Percentiles rank a stretch among this genome's conserved stretches.
Conservation (phyloP, 2,113 vertebrate genomes). For the Ameiurus melas region DNA sequence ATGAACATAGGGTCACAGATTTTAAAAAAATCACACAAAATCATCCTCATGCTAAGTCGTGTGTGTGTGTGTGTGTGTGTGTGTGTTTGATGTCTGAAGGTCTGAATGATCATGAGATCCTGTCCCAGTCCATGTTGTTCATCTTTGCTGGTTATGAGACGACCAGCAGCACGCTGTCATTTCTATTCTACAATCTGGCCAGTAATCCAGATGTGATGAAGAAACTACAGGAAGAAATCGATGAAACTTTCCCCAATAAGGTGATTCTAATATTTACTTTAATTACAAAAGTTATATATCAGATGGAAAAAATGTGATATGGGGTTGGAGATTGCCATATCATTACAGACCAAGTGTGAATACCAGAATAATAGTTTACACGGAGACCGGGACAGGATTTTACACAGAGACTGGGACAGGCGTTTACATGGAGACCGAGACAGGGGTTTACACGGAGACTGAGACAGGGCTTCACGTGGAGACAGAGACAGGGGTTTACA, state of each 20-base stretch:
- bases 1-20: background rate
- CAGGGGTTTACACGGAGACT: too few species aligned
- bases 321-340: background rate
- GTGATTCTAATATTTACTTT: conserved; percentile 50
- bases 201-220: conserved; percentile 70
- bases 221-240: conserved; percentile 74
- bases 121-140: conserved; percentile 77
- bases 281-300: background rate
- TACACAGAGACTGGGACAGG: background rate
- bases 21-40: background rate
- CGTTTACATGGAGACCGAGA: background rate
- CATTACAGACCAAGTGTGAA: background rate
- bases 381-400: too few species aligned
- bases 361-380: background rate
- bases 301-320: background rate
- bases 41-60: background rate
- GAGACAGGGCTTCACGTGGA: too few species aligned
- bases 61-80: background rate
- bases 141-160: conserved; percentile 81
- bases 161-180: conserved; percentile 71
- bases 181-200: conserved; percentile 73
- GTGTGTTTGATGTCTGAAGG: conserved; percentile 57
- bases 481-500: too few species aligned
- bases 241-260: conserved; percentile 73
- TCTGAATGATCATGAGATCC: conserved; percentile 76